These are phyloP conservation scores for Astreopora myriophthalma DNA, from an alignment of 64 coral and sea anemone genomes.

Conservation along the genomic window DNA sequence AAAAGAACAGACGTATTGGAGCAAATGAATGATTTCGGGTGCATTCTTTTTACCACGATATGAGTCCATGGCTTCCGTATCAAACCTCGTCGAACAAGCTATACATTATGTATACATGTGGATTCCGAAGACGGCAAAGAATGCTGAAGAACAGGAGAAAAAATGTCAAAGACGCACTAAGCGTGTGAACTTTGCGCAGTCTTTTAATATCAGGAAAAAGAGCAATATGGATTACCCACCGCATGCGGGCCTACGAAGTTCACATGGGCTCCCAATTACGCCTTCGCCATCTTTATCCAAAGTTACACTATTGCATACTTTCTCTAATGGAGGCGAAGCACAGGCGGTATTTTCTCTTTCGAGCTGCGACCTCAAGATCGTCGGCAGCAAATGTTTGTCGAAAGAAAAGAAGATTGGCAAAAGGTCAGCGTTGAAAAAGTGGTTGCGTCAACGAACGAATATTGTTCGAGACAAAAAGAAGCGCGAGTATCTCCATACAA, in stretches of 20 bases:
- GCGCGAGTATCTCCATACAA: no score
- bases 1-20: background rate
- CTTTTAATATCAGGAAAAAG: background rate
- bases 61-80: background rate
- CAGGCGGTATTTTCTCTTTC: background rate
- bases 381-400: slow-evolving; percentile 5
- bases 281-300: background rate
- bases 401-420: slow-evolving; percentile 31
- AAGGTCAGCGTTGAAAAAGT: slow-evolving; percentile 11
- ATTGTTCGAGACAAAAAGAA: background rate
- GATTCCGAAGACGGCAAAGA: background rate
- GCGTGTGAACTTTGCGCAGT: background rate
- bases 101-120: slow-evolving; percentile 14
- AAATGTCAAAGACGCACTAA: background rate
- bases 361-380: background rate
- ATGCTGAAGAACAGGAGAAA: background rate
- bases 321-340: background rate
- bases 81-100: background rate
- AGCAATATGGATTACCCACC: background rate
- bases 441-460: background rate
- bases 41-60: background rate
- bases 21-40: background rate
- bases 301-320: background rate
- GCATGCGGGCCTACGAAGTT: background rate
- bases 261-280: background rate